phyloP scores from a whole-genome alignment of 2,113 vertebrate genomes.

The Riparia riparia region DNA sequence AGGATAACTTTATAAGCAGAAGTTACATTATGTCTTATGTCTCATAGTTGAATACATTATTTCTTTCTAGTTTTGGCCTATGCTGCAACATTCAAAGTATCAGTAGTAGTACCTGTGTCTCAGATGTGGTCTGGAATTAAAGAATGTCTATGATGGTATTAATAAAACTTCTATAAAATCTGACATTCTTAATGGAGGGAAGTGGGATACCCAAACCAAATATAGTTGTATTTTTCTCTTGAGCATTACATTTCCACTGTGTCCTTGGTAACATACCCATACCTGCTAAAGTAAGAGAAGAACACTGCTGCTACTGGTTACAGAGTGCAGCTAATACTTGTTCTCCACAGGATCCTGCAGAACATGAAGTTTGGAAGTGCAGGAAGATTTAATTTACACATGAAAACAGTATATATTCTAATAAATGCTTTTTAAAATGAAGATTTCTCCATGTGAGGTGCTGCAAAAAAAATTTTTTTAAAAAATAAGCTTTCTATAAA shows the following conservation, averaged over 20 bases:
- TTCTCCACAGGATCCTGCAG: neutral
- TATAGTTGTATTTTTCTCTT: neutral
- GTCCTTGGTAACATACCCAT: neutral
- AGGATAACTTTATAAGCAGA: neutral
- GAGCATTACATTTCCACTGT: neutral
- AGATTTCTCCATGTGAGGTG: neutral
- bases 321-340: neutral
- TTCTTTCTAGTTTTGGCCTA: neutral
- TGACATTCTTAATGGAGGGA: neutral
- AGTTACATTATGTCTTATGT: neutral
- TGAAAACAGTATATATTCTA: neutral
- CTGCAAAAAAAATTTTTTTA: neutral
- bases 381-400: neutral
- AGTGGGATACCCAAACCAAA: neutral
- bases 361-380: neutral
- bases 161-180: neutral
- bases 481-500: neutral
- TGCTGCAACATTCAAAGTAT: neutral
- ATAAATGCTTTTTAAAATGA: neutral
- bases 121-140: neutral
- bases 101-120: neutral
- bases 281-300: neutral
- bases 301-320: neutral
- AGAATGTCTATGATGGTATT: neutral
- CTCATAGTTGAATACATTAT: neutral